Base-by-base conservation (phyloP, 92 coral and sea anemone species). In the Bergia sp. region DNA sequence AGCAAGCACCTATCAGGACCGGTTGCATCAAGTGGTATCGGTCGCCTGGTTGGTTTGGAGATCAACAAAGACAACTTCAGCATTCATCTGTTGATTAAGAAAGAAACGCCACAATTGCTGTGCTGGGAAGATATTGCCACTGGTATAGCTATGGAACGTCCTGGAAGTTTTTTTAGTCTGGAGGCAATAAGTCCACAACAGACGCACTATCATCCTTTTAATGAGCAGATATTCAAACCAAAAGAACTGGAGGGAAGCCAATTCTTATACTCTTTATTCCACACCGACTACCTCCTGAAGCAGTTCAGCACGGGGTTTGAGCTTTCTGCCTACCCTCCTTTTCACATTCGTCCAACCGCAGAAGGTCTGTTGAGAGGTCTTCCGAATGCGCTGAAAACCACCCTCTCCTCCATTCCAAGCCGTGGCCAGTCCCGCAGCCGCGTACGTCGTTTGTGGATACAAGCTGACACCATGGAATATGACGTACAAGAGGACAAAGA, bases 271-370 rank as follows among this genome's bases (percentile, higher is more conserved):
- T 80, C 91, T 43, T 21, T 89, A 75, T 82, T 89, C 74, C 91
- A 89, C 91, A 89, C 91, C 69, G 91, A 89, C 86, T 89, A 89
- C 80, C 89, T 89, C 38, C 88, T 89, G 20, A 89, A 89, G 89
- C 91, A 89, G 76, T 82, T 89, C 41, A 89, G 91, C 88, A 89
- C 86, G 37, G 91, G 91, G 45, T 44, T 73, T 71, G 91, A 88
- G 76, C 66, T 88, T 88, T 82, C 85, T 42, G 57, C 81, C 8
- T 61, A 64, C 40, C 90, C 90, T 20, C 90, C 90, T 18, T 88
- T 88, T 81, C 87, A 88, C 21, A 53, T 16, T 72, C 90, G 90
- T 43, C 82, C 83, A 3, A 66, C 76, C 74, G 44, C 78, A 37
- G 45, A 89, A 23, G 91, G 91, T 42, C 61, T 89, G 66, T 77